A percentile compares a stretch with the other conserved stretches of the same genome.
These are phyloP conservation scores for Lagopus leucura DNA, from an alignment of 2,113 vertebrate species.

Conservation along the genomic window DNA sequence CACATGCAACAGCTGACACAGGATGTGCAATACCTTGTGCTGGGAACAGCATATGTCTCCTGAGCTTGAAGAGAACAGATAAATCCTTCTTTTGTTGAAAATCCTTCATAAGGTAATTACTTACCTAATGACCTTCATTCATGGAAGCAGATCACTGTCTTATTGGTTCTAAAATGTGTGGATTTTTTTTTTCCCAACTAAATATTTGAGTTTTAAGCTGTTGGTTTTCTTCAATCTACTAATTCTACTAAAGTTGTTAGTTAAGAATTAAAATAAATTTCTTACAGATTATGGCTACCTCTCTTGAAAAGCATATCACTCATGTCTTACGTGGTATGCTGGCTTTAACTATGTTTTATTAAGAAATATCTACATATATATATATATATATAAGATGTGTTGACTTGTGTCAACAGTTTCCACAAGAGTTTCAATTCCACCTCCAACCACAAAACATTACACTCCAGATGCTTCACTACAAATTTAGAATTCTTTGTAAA, in stretches of 20 bases:
- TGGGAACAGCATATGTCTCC: background rate
- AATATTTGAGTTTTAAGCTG: background rate
- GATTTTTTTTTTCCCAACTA: background rate
- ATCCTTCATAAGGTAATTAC: background rate
- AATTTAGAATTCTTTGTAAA: background rate
- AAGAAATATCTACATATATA: background rate
- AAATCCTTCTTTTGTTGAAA: background rate
- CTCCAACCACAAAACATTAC: background rate
- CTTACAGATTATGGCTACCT: background rate
- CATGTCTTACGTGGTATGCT: background rate
- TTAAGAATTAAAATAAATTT: background rate
- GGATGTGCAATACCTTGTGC: background rate
- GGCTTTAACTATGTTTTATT: background rate
- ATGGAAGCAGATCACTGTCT: background rate
- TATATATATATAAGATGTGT: background rate
- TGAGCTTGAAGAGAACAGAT: background rate
- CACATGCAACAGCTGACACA: background rate
- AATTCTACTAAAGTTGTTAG: background rate
- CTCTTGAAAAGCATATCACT: background rate
- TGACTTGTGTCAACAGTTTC: accelerated
- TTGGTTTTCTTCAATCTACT: background rate
- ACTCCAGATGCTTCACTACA: background rate
- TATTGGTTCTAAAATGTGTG: background rate
- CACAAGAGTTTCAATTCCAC: background rate
- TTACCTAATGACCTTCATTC: background rate